Conservation (phyloP, 2,797 vertebrate species). For the Notolepis coatsorum region DNA sequence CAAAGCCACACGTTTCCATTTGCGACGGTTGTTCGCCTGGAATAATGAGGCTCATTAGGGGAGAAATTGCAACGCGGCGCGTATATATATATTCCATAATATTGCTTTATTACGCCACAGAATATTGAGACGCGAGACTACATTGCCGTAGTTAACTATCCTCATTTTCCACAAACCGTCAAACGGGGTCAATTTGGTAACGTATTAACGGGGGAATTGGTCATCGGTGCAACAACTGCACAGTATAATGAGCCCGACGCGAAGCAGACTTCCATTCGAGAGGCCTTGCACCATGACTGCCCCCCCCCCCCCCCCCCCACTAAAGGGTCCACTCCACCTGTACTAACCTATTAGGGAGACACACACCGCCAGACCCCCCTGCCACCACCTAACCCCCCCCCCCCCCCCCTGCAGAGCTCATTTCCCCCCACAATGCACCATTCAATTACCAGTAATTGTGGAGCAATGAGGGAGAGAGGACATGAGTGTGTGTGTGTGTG, state of each 20-base stretch:
- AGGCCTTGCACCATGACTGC: conserved; percentile 51
- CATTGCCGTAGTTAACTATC: conserved; percentile 21
- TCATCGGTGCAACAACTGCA: no score
- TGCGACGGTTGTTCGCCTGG: conserved; percentile 6
- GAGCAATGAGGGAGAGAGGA: conserved; percentile 31
- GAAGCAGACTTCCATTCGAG: conserved; percentile 44
- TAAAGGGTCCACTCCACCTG: conserved; percentile 46
- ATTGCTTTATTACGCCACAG: conserved; percentile 24
- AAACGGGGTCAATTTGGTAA: conserved; percentile 56
- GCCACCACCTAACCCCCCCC: not conserved
- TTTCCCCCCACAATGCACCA: conserved; percentile 64
- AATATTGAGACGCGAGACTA: not conserved
- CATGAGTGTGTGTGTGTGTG: not conserved
- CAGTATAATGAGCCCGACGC: conserved; percentile 29
- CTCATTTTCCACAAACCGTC: conserved; percentile 53
- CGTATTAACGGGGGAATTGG: conserved; percentile 13
- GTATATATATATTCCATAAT: conserved; percentile 27
- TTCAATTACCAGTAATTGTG: conserved; percentile 63
- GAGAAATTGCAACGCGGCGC: not conserved
- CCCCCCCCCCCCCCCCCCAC: no score
- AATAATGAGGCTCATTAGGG: conserved; percentile 18
- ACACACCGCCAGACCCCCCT: conserved; percentile 45
- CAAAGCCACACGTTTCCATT: conserved; percentile 17
- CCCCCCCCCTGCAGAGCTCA: conserved; percentile 48
- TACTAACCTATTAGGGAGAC: conserved; percentile 66